A percentile compares a stretch with the other conserved stretches of the same genome.
Evolutionary conservation across 2,113 vertebrate genomes (phyloP).

Genomic region (Pomatostomus ruficeps): DNA sequence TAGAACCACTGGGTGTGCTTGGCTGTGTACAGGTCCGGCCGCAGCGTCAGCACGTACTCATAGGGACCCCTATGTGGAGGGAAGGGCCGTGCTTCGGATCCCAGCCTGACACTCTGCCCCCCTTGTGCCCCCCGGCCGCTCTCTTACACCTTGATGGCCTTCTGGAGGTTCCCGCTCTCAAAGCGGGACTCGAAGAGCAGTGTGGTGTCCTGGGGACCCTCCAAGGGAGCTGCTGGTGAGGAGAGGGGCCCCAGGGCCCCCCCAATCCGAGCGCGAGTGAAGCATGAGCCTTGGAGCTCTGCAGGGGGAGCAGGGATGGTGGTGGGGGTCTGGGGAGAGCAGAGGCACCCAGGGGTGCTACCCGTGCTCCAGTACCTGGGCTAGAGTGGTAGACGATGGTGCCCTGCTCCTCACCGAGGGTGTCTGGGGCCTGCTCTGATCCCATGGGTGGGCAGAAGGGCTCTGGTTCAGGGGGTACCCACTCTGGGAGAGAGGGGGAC

Average conservation of each 20-base stretch:
- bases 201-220: constrained; percentile 58
- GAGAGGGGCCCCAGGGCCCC: constrained; percentile 71
- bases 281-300: constrained; percentile 71
- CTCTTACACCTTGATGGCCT: constrained; percentile 84
- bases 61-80: constrained; percentile 70
- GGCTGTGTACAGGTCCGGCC: constrained; percentile 85
- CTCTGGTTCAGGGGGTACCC: constrained; percentile 82
- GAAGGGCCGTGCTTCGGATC: fast-evolving
- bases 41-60: constrained; percentile 85
- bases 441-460: constrained; percentile 78
- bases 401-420: constrained; percentile 64
- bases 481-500: constrained; percentile 70
- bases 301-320: fast-evolving
- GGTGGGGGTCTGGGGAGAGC: fast-evolving
- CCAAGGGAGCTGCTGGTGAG: background rate
- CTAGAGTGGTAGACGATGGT: constrained; percentile 76
- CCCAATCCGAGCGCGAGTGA: constrained; percentile 77
- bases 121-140: background rate
- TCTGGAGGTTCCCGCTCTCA: constrained; percentile 92
- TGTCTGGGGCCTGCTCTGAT: constrained; percentile 48
- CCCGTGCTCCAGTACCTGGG: constrained; percentile 55
- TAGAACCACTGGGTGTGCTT: constrained; percentile 97
- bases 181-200: constrained; percentile 91
- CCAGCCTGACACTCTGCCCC: fast-evolving
- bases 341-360: background rate